Evolutionary conservation across 2,113 vertebrate species (phyloP).

Genomic region (Sitta europaea): DNA sequence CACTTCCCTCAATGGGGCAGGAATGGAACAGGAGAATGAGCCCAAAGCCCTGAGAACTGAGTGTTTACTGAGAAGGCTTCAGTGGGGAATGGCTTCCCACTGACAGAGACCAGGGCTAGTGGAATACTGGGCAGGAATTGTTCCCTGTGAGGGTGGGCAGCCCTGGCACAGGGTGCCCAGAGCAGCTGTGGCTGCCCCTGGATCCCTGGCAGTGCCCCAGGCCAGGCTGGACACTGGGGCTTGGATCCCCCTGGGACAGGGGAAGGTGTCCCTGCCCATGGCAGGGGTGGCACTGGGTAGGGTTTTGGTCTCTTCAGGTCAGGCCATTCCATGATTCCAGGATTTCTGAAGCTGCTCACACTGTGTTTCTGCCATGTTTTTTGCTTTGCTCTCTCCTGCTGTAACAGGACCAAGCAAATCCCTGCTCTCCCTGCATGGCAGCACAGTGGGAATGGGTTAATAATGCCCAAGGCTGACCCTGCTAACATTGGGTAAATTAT

Average conservation of each 20-base stretch:
- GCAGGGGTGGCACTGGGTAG: fast-evolving
- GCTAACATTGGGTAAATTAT: background rate
- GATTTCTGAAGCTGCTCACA: background rate
- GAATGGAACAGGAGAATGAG: background rate
- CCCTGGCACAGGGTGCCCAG: background rate
- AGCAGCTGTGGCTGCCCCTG: background rate
- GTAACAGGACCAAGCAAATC: background rate
- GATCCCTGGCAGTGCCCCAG: background rate
- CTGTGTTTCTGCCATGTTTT: fast-evolving
- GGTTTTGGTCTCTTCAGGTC: background rate
- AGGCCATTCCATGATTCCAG: background rate
- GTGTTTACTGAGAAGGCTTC: background rate
- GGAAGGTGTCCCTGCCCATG: background rate
- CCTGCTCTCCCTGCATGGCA: background rate
- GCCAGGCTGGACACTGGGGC: background rate
- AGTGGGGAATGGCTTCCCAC: background rate
- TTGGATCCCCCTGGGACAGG: fast-evolving
- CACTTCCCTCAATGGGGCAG: background rate
- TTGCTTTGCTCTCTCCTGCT: background rate
- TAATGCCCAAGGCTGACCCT: background rate
- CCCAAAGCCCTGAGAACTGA: background rate
- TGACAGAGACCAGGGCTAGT: background rate
- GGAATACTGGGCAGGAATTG: background rate
- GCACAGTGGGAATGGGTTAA: background rate
- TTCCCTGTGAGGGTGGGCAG: fast-evolving